A percentile compares a stretch with the other conserved stretches of the same genome.
Conservation (phyloP, 2,113 vertebrate genomes). For the Anser cygnoides region DNA sequence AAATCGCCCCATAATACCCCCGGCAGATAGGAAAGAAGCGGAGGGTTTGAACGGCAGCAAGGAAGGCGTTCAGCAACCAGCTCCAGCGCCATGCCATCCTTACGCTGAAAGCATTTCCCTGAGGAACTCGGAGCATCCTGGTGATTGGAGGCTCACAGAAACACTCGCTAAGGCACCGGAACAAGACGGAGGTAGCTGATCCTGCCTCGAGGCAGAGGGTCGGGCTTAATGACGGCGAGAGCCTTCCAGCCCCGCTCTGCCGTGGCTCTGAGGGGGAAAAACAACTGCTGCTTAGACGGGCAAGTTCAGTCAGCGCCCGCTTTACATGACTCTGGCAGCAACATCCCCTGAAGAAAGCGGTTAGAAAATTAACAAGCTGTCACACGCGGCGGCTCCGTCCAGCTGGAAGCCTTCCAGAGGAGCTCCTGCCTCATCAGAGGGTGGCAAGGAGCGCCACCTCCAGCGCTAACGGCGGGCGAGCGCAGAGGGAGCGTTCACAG, state of each 20-base stretch:
- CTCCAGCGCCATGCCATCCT: not conserved
- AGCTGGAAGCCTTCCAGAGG: not conserved
- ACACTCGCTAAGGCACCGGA: too few relatives aligned
- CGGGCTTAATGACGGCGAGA: not conserved
- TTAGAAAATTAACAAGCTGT: not conserved
- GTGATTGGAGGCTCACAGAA: not conserved
- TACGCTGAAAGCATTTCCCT: accelerated
- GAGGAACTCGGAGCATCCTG: too few relatives aligned
- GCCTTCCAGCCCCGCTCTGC: not conserved
- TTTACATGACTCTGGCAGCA: not conserved
- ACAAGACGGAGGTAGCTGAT: too few relatives aligned
- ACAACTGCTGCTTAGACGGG: too few relatives aligned
- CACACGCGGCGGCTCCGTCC: accelerated
- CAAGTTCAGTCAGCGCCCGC: not conserved
- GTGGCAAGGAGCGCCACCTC: accelerated
- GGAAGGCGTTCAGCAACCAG: not conserved
- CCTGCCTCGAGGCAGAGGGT: not conserved
- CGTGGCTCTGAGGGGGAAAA: too few relatives aligned
- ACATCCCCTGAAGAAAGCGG: not conserved
- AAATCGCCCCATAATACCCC: not conserved
- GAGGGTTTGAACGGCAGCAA: not conserved
- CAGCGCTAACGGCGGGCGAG: accelerated
- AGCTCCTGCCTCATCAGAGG: accelerated
- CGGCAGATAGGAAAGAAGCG: not conserved
- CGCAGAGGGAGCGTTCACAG: not conserved